Evolutionary conservation across 2,797 vertebrate genomes (phyloP).

Genomic region (Sternarchorhynchus goeldii): DNA sequence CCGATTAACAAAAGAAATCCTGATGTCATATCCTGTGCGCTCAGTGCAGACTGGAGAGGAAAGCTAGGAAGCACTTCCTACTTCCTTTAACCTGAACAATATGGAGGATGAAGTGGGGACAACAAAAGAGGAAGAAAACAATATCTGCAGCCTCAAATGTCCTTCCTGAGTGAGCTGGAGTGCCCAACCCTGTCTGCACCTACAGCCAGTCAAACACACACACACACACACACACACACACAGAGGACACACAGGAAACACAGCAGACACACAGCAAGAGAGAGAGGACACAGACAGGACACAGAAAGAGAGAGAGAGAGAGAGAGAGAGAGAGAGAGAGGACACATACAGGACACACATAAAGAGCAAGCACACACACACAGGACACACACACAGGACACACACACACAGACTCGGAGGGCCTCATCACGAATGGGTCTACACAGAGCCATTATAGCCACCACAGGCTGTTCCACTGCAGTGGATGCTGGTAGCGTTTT

Average conservation of each 20-base stretch:
- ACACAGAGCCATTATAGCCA: not conserved
- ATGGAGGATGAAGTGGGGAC: conserved; percentile 3
- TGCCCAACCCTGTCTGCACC: not conserved
- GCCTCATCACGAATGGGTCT: not conserved
- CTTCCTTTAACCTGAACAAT: conserved; percentile 27
- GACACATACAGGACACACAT: not conserved
- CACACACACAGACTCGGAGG: not conserved
- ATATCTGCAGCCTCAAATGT: conserved; percentile 1
- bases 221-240: not conserved
- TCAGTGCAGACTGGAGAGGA: not conserved
- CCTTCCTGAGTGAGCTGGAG: conserved; percentile 16
- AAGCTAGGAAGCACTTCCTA: conserved; percentile 20
- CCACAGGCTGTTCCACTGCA: not conserved
- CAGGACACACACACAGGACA: not conserved
- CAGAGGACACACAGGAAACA: not conserved
- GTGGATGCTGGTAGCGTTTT: not conserved
- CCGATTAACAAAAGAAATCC: not conserved
- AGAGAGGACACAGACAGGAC: not conserved
- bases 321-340: not conserved
- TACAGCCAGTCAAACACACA: conserved; percentile 2
- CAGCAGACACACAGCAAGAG: not conserved
- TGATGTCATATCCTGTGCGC: not conserved
- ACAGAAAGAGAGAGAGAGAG: no score
- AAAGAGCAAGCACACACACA: not conserved
- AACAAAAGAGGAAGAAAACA: conserved; percentile 24